phyloP scores from a whole-genome alignment of 2,888 invertebrate species.

The Drosophila peninsularis region DNA sequence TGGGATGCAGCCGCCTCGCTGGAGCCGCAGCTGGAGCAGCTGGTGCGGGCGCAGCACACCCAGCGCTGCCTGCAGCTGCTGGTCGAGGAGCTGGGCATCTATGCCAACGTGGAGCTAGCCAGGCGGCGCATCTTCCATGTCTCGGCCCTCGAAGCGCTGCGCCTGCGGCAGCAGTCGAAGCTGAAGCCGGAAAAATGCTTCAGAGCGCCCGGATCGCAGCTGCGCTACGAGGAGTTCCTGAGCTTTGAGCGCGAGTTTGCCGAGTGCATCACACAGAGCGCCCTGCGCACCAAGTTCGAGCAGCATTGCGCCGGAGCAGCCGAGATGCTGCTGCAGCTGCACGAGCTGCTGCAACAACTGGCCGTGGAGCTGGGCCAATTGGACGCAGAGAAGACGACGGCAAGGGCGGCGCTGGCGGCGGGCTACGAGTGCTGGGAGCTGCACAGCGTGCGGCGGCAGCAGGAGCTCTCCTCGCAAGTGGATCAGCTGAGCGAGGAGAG shows the following conservation, averaged over 20 bases:
- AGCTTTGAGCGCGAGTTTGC: slow-evolving; percentile 99
- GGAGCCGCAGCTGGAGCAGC: slow-evolving; percentile 91
- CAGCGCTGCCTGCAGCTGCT: slow-evolving; percentile 97
- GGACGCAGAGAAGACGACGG: slow-evolving; percentile 87
- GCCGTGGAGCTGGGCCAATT: slow-evolving; percentile 86
- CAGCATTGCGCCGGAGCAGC: slow-evolving; percentile 97
- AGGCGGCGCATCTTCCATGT: slow-evolving; percentile 98
- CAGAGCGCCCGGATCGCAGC: slow-evolving; percentile 89
- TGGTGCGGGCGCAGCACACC: slow-evolving; percentile 95
- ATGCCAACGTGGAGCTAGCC: slow-evolving; percentile 91
- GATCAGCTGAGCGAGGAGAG: slow-evolving; percentile 97
- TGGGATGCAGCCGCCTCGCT: slow-evolving; percentile 99
- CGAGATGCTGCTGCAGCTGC: slow-evolving; percentile 90
- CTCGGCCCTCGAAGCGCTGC: slow-evolving; percentile 96
- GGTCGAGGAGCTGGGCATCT: slow-evolving; percentile 96
- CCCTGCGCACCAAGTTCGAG: slow-evolving; percentile 99
- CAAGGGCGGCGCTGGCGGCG: slow-evolving; percentile 89
- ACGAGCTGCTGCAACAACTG: slow-evolving; percentile 88
- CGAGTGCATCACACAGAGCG: slow-evolving; percentile 98
- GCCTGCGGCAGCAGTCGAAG: slow-evolving; percentile 88
- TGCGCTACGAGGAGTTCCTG: slow-evolving; percentile 97
- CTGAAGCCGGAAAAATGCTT: slow-evolving; percentile 85
- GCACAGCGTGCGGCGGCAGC: slow-evolving; percentile 92
- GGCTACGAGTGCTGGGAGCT: slow-evolving; percentile 93
- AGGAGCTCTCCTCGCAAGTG: slow-evolving; percentile 97